Evolutionary conservation across 2,888 invertebrate species (phyloP).

Genomic region (Odontocerum albicorne): DNA sequence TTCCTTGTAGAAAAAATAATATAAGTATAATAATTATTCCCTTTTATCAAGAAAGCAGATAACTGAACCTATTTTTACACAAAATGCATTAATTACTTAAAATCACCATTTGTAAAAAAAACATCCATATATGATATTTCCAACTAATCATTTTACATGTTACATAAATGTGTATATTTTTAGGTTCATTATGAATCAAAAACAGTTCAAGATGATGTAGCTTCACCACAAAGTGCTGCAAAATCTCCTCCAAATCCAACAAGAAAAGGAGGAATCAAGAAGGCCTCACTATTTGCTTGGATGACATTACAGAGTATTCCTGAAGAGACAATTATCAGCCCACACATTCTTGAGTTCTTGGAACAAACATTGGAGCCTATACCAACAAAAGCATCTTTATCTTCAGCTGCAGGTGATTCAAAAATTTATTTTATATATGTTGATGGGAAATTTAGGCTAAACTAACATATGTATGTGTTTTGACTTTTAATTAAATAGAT

Average conservation of each 20-base stretch:
- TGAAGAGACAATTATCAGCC: constrained; percentile 96
- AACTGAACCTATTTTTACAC: no score
- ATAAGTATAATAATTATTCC: no score
- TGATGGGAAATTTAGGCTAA: no score
- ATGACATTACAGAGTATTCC: constrained; percentile 96
- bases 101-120: no score
- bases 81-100: no score
- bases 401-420: constrained; percentile 43
- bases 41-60: no score
- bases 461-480: no score
- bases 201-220: constrained; percentile 65
- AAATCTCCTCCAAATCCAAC: constrained; percentile 37
- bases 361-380: constrained; percentile 97
- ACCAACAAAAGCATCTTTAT: constrained; percentile 65
- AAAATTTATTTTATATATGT: not conserved
- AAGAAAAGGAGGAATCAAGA: constrained; percentile 72
- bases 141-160: not conserved
- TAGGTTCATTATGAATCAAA: constrained; percentile 81
- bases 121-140: not conserved
- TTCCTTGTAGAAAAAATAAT: no score
- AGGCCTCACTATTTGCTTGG: constrained; percentile 91
- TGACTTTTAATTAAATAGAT: no score
- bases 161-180: no score
- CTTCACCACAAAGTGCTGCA: constrained; percentile 47
- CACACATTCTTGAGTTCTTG: constrained; percentile 94